Percentiles rank a stretch among this genome's conserved stretches.
Evolutionary conservation across 1,140 invertebrate species (phyloP).

Genomic region (Kradibia gibbosae): DNA sequence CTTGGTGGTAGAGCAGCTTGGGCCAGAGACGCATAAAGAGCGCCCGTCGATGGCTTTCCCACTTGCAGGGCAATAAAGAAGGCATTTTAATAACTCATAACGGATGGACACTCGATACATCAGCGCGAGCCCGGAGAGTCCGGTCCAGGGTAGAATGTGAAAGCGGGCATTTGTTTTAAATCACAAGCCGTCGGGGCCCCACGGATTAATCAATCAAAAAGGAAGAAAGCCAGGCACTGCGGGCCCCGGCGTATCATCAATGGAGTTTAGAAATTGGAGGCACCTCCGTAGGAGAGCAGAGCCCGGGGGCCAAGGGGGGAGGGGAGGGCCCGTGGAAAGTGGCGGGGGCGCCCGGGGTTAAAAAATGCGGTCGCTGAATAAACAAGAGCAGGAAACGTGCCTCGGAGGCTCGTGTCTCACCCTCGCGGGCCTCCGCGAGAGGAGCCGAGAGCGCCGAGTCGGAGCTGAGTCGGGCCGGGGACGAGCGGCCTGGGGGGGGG

Average conservation of each 20-base stretch:
- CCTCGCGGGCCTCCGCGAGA: not conserved
- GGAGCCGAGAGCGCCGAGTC: not conserved
- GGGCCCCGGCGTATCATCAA: not conserved
- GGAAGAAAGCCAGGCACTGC: not conserved
- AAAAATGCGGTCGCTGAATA: not conserved
- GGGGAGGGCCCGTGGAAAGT: not conserved
- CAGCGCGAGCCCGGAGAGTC: not conserved
- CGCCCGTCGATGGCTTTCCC: not conserved
- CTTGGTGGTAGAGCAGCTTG: too few relatives aligned
- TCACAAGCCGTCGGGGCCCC: not conserved
- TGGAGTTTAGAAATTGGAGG: constrained; percentile 11
- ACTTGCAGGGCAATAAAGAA: not conserved
- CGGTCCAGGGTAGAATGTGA: not conserved
- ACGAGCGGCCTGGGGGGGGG: constrained; percentile 10
- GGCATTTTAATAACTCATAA: not conserved
- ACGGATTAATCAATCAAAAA: not conserved
- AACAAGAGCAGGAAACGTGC: not conserved
- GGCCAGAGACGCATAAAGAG: not conserved
- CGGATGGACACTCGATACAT: not conserved
- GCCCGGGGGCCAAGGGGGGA: not conserved
- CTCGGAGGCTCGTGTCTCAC: not conserved
- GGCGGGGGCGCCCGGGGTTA: not conserved
- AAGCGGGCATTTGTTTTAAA: not conserved
- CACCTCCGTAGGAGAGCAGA: not conserved
- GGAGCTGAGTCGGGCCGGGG: constrained; percentile 7